phyloP scores from a whole-genome alignment of 2,113 vertebrate genomes.

The Myotis lucifugus region DNA sequence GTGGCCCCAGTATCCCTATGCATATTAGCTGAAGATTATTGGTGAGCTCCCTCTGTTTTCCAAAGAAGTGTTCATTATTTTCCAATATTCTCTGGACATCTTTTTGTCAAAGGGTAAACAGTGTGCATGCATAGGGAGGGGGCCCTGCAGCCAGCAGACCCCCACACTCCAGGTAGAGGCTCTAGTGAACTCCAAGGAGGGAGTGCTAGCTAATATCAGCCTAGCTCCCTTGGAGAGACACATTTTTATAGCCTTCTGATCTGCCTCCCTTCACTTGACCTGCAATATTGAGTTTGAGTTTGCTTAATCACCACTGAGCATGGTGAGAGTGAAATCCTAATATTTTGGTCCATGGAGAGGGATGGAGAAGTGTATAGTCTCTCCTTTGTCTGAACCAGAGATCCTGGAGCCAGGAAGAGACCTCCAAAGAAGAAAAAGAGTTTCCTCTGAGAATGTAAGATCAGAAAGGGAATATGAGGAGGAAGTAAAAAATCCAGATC shows the following conservation, averaged over 20 bases:
- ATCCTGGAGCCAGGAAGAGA: not conserved
- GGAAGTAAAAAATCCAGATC: not conserved
- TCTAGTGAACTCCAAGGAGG: not conserved
- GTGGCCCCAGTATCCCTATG: not conserved
- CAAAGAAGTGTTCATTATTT: not conserved
- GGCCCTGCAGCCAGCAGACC: not conserved
- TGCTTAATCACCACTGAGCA: not conserved
- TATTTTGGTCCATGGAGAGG: not conserved
- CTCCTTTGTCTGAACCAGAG: not conserved
- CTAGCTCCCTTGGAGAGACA: not conserved
- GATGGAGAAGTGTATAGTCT: accelerated
- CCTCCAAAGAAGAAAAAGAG: not conserved
- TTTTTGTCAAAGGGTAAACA: not conserved
- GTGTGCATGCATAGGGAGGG: no score
- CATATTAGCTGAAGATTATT: not conserved
- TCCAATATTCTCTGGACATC: no score
- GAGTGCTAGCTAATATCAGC: not conserved
- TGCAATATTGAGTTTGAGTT: not conserved
- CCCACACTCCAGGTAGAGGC: not conserved
- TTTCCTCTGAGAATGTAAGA: not conserved
- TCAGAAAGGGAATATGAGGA: not conserved
- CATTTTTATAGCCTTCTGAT: not conserved
- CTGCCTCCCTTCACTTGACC: not conserved
- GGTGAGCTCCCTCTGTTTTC: not conserved
- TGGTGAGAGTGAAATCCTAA: not conserved